Evolutionary conservation across 2,113 vertebrate genomes (phyloP), one percentile per base, ranked within the genome.

Genomic region (Urocolius indicus): DNA sequence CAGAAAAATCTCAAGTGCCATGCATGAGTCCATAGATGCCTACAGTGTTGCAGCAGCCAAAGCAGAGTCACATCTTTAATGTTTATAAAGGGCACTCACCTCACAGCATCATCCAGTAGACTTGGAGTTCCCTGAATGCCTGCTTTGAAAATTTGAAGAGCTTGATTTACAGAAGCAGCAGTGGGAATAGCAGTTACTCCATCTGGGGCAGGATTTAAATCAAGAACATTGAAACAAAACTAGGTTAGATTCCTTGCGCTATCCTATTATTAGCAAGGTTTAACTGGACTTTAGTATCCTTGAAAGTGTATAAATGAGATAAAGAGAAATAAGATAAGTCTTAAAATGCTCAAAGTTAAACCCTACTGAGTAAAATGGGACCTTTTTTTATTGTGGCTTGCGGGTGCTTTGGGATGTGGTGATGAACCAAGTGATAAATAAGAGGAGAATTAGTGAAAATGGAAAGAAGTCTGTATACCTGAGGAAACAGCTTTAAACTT

Each of bases 21-120:
- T 61, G 6, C 2, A 1, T 74, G 65, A 43, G 13, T 75, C 38
- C 6, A 2, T 12, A 81, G 57, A 51, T 46, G 46, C 46, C 21
- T 52, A 59, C 59, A 96, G 57, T 84, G 93, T 16, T 61, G 95
- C 85, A 96, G 80, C 74, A 96, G 71, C 24, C 75, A 90, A 94
- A 86, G 77, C 73, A 93, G 75, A 95, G 91, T 90, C 51, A 86
- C 79, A 36, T 72, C 94, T 91, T 48, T 93, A 93, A 54, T 89
- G 81, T 85, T 91, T 84, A 71, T 74, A 61, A 95, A 97, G 24
- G 52, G 3, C 36, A 52, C 92, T 84, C 82, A 59, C 79, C 71
- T 93, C 30, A 7, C 49, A 89, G 74, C 32, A 85, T 93, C 81
- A 61, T 46, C 92, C 87, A 77, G 51, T 74, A 76, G 62, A 24